Conservation (phyloP, 2,888 invertebrate species). For the Anarsia innoxiella region DNA sequence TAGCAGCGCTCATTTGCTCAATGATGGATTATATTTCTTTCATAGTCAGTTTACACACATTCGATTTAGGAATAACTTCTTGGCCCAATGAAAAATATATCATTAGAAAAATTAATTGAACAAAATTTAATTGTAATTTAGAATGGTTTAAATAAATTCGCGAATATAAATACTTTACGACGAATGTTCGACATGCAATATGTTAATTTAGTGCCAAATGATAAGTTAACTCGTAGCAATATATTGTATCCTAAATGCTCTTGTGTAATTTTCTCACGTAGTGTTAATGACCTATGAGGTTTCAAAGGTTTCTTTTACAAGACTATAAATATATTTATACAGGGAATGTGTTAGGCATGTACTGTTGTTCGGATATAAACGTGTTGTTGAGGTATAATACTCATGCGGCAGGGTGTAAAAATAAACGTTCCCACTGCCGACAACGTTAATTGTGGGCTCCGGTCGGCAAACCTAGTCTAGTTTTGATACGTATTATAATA, state of each 20-base stretch:
- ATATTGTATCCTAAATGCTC: constrained; percentile 71
- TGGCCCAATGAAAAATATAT: constrained; percentile 57
- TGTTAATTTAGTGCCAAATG: constrained; percentile 76
- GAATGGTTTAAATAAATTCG: constrained; percentile 49
- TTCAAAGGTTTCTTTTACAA: constrained; percentile 72
- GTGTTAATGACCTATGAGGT: constrained; percentile 73
- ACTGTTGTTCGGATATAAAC: constrained; percentile 66
- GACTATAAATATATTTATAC: constrained; percentile 74
- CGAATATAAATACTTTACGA: constrained; percentile 59
- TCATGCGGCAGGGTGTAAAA: constrained; percentile 68
- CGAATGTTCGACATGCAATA: constrained; percentile 72
- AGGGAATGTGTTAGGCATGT: constrained; percentile 73
- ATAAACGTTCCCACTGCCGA: constrained; percentile 31
- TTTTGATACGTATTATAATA: constrained; percentile 30
- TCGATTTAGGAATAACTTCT: constrained; percentile 34
- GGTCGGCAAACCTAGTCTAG: constrained; percentile 31
- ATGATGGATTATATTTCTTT: constrained; percentile 52
- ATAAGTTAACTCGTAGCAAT: constrained; percentile 75
- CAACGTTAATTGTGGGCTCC: too few species aligned
- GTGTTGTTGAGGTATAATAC: constrained; percentile 72
- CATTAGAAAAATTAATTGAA: constrained; percentile 45
- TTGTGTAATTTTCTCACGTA: constrained; percentile 70
- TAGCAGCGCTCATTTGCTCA: constrained; percentile 53
- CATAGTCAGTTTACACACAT: constrained; percentile 36
- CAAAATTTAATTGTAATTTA: constrained; percentile 57